A percentile compares a stretch with the other conserved stretches of the same genome.
These are phyloP conservation scores for Eupeodes luniger DNA, from an alignment of 2,888 invertebrate species.

Conservation along the genomic window DNA sequence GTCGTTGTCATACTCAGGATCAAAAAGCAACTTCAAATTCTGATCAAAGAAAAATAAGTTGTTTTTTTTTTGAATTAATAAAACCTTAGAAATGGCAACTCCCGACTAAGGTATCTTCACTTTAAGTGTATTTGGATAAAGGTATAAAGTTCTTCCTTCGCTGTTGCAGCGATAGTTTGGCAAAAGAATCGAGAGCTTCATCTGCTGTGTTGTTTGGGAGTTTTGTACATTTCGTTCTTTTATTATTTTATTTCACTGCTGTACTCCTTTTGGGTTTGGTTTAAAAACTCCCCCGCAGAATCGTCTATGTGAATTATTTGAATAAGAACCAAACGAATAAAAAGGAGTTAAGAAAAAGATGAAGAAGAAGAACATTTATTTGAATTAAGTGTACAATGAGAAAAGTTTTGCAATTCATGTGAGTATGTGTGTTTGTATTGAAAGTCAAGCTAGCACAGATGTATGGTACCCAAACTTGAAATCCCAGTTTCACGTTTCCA, in stretches of 20 bases:
- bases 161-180: constrained; percentile 14
- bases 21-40: too few relatives aligned
- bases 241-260: constrained; percentile 20
- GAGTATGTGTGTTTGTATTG: constrained; percentile 5
- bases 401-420: constrained; percentile 56
- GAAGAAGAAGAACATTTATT: constrained; percentile 57
- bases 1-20: too few relatives aligned
- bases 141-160: constrained; percentile 38
- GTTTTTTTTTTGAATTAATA: not conserved
- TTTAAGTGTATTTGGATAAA: constrained; percentile 27
- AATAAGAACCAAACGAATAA: not conserved
- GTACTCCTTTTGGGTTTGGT: constrained; percentile 5
- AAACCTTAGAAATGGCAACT: constrained; percentile 1
- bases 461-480: too few relatives aligned
- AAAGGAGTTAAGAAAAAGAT: not conserved
- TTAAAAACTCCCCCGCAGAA: constrained; percentile 20
- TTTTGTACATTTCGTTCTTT: constrained; percentile 17
- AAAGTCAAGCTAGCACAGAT: not conserved
- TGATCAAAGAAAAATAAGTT: too few relatives aligned
- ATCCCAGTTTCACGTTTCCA: too few relatives aligned
- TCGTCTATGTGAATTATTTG: constrained; percentile 44
- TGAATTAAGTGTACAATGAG: constrained; percentile 69
- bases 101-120: not conserved
- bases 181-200: constrained; percentile 63
- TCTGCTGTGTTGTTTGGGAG: constrained; percentile 40